phyloP scores from a whole-genome alignment of 1,140 invertebrate species.

The Mesaphorura yosii region DNA sequence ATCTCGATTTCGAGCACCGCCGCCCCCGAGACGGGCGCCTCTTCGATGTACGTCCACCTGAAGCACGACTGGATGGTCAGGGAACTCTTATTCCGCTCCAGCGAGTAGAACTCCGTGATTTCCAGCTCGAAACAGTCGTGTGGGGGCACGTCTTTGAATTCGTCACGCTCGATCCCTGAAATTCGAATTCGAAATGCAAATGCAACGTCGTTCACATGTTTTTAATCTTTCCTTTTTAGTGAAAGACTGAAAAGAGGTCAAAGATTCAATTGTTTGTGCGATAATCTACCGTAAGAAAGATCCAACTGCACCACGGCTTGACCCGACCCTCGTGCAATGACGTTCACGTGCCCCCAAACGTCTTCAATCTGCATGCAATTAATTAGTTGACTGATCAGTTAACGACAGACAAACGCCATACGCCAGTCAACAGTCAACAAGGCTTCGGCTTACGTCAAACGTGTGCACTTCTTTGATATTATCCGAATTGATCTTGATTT shows the following conservation, averaged over 20 bases:
- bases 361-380: slow-evolving; percentile 35
- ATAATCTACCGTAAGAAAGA: slow-evolving; percentile 38
- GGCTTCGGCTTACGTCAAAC: slow-evolving; percentile 28
- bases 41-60: slow-evolving; percentile 60
- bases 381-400: background rate
- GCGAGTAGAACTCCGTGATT: slow-evolving; percentile 38
- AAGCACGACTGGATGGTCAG: slow-evolving; percentile 42
- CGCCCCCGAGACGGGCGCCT: slow-evolving; percentile 75
- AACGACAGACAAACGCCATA: slow-evolving; percentile 1
- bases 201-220: background rate
- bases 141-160: slow-evolving; percentile 40
- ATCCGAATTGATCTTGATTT: slow-evolving; percentile 33
- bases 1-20: slow-evolving; percentile 81
- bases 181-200: slow-evolving; percentile 25
- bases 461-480: slow-evolving; percentile 30
- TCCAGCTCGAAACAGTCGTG: slow-evolving; percentile 40
- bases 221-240: background rate
- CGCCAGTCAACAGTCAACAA: background rate
- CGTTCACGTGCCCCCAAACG: slow-evolving; percentile 47
- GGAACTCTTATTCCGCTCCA: slow-evolving; percentile 46
- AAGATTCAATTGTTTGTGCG: too few relatives aligned
- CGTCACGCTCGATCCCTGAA: slow-evolving; percentile 47
- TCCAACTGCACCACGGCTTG: slow-evolving; percentile 46
- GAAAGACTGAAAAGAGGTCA: background rate
- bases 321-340: slow-evolving; percentile 45